Evolutionary conservation across 2,797 vertebrate genomes (phyloP), one percentile per base, ranked within the genome.

Genomic region (Denticeps clupeoides): DNA sequence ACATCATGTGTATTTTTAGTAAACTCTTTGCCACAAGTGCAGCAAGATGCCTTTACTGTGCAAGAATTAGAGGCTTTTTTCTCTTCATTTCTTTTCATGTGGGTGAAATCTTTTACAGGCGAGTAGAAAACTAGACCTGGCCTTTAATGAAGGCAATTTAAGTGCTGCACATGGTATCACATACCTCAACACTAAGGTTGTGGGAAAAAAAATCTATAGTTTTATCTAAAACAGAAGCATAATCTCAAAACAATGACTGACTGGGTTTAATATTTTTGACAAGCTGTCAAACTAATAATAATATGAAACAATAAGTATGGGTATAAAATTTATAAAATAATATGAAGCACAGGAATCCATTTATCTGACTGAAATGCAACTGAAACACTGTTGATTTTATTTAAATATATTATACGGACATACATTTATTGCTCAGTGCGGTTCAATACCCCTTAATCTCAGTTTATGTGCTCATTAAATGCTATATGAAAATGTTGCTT

Each of bases 101-200:
- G 41, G 53, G 60, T 58, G 48, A 51, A n/a, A 65, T 38, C 38
- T 57, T 65, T 68, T 54, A 64, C 49, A 52, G 62, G 54, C 31
- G 23, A 47, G 45, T 47, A 45, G 58, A 64, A 53, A 60, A 64
- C 61, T 53, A 32, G 53, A 66, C 59, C 56, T 66, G 53, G 52
- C 42, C 41, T 65, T 55, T 60, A 63, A 65, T 62, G 51, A 60
- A 64, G 58, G 59, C 56, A 46, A 51, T 66, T 77, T 68, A 60
- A 69, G 45, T n/a, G 31, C 58, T 41, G 51, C 71, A 77, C 62
- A 77, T 75, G 68, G 53, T 49, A 72, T 78, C 66, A 63, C 56
- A 49, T 62, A 64, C 59, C 53, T 72, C 13, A 15, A 15, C 7
- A 32, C 15, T 32, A 35, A 35, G 13, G 7, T 15, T 9, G 19